Conservation (phyloP, 1,140 invertebrate species). For the Lordiphosa clarofinis region DNA sequence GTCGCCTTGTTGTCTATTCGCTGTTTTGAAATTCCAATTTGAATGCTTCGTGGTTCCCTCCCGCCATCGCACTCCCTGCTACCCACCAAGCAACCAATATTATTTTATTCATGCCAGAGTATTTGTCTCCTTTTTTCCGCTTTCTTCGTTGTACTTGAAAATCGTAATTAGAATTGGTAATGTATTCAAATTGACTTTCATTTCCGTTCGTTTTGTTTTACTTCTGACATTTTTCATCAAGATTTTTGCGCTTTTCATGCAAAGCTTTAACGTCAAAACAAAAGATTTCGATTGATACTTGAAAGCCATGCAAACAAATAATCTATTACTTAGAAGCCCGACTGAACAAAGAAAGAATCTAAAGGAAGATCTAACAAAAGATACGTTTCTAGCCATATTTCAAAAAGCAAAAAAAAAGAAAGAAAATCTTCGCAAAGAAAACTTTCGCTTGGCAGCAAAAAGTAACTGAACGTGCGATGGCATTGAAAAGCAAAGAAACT, state of each 20-base stretch:
- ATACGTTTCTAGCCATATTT: slow-evolving; percentile 61
- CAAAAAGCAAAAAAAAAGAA: slow-evolving; percentile 31
- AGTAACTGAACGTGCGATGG: slow-evolving; percentile 39
- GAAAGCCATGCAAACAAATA: slow-evolving; percentile 19
- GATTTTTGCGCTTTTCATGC: slow-evolving; percentile 46
- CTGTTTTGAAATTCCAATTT: slow-evolving; percentile 74
- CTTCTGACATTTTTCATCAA: slow-evolving; percentile 44
- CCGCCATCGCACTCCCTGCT: background rate
- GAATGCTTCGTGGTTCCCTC: slow-evolving; percentile 61
- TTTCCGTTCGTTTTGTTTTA: slow-evolving; percentile 64
- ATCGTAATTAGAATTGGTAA: slow-evolving; percentile 79
- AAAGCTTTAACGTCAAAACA: slow-evolving; percentile 25
- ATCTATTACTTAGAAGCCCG: slow-evolving; percentile 33
- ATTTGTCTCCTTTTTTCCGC: slow-evolving; percentile 42
- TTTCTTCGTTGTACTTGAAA: slow-evolving; percentile 67
- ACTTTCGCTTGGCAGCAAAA: slow-evolving; percentile 32
- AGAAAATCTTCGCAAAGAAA: slow-evolving; percentile 35
- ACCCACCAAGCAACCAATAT: slow-evolving; percentile 47
- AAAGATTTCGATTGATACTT: slow-evolving; percentile 15
- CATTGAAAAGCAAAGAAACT: slow-evolving; percentile 60
- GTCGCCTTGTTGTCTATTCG: slow-evolving; percentile 57
- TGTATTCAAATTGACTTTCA: slow-evolving; percentile 80
- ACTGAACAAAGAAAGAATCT: slow-evolving; percentile 29
- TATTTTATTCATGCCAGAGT: slow-evolving; percentile 73
- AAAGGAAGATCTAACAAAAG: slow-evolving; percentile 30